Conservation (phyloP, 2,113 vertebrate species). For the Pterocles gutturalis region DNA sequence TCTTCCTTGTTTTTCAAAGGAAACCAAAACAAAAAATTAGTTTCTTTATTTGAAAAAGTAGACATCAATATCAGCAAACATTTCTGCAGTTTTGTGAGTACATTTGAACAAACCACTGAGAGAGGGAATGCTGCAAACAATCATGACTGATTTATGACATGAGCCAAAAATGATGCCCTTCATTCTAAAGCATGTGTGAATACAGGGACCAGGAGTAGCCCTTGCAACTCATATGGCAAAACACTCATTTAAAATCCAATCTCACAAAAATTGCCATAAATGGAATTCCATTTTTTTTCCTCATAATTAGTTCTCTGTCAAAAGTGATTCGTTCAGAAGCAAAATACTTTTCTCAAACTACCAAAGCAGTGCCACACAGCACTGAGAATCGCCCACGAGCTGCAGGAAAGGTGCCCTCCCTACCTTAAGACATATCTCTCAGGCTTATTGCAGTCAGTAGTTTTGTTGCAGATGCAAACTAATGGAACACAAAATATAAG, state of each 20-base stretch:
- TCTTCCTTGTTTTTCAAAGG: not conserved
- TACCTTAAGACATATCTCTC: not conserved
- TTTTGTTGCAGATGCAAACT: not conserved
- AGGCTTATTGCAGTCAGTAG: not conserved
- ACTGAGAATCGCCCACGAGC: not conserved
- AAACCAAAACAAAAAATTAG: not conserved
- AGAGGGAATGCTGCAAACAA: not conserved
- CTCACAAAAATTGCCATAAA: not conserved
- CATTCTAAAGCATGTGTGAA: not conserved
- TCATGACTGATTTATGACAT: not conserved
- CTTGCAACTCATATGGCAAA: not conserved
- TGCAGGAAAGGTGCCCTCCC: not conserved
- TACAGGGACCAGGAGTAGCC: not conserved
- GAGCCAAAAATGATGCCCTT: not conserved
- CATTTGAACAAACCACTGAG: not conserved
- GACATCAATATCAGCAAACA: not conserved
- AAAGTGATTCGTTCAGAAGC: not conserved
- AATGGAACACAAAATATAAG: not conserved
- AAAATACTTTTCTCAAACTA: not conserved
- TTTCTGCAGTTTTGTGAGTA: not conserved
- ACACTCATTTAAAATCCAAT: not conserved
- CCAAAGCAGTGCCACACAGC: accelerated
- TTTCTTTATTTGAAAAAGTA: not conserved
- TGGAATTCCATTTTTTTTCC: not conserved
- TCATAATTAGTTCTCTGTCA: not conserved